Percentiles rank a stretch among this genome's conserved stretches.
phyloP scores from a whole-genome alignment of 2,888 invertebrate genomes.

The Habroteleia sp. region DNA sequence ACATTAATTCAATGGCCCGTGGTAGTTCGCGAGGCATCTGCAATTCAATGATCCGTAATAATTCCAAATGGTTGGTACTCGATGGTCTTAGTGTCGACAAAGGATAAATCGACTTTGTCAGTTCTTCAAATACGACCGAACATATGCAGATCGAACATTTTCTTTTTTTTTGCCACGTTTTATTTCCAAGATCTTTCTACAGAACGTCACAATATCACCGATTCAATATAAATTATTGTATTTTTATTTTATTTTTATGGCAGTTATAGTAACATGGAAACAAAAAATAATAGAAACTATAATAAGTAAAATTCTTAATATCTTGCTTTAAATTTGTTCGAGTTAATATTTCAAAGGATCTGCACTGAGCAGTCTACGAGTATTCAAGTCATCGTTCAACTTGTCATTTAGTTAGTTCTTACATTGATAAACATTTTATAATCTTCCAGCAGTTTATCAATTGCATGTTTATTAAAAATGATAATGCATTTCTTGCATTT shows the following conservation, averaged over 20 bases:
- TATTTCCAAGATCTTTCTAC: slow-evolving; percentile 10
- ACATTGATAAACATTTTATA: too few species aligned
- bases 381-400: too few species aligned
- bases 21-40: slow-evolving; percentile 68
- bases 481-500: too few species aligned
- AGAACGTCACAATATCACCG: neutral
- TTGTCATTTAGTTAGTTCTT: too few species aligned
- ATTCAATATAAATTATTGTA: slow-evolving; percentile 2
- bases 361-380: too few species aligned
- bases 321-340: neutral
- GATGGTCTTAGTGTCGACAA: slow-evolving; percentile 39
- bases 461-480: too few species aligned
- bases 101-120: slow-evolving; percentile 50
- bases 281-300: too few species aligned
- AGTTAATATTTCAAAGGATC: neutral
- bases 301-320: too few species aligned
- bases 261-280: too few species aligned
- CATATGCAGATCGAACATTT: slow-evolving; percentile 22
- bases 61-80: slow-evolving; percentile 64
- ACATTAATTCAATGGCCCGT: slow-evolving; percentile 69
- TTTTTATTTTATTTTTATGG: neutral
- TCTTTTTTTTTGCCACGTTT: too few species aligned
- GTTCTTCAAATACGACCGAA: slow-evolving; percentile 30
- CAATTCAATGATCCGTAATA: slow-evolving; percentile 75
- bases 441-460: too few species aligned